Evolutionary conservation across 2,888 invertebrate genomes (phyloP).

Genomic region (Timema cristinae): DNA sequence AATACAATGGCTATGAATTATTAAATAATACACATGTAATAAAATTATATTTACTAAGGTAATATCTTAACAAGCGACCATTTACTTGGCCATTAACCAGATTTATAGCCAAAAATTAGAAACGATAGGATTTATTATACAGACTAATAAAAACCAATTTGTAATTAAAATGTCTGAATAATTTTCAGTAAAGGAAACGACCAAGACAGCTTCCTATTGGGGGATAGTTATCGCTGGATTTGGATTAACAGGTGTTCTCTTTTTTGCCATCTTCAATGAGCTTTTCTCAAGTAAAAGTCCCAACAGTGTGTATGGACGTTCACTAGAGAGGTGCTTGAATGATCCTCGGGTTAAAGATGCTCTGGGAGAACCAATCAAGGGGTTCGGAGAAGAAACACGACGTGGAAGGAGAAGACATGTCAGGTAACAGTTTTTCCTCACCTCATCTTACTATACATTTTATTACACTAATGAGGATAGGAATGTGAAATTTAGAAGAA

Average conservation of each 20-base stretch:
- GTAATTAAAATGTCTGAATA: too few species aligned
- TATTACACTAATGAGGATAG: too few species aligned
- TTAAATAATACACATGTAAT: too few species aligned
- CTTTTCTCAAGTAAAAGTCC: slow-evolving; percentile 85
- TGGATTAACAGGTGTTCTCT: slow-evolving; percentile 75
- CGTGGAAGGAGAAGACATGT: slow-evolving; percentile 80
- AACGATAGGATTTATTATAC: too few species aligned
- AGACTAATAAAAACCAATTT: too few species aligned
- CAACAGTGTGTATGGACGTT: slow-evolving; percentile 76
- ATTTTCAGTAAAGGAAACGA: slow-evolving; percentile 75
- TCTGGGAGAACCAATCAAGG: slow-evolving; percentile 86
- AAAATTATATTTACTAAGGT: too few species aligned
- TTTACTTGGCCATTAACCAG: too few species aligned
- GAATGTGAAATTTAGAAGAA: too few species aligned
- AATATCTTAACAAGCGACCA: too few species aligned
- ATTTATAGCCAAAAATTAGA: too few species aligned
- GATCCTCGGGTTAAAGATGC: slow-evolving; percentile 73
- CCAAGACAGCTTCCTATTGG: slow-evolving; percentile 82
- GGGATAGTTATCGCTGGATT: slow-evolving; percentile 76
- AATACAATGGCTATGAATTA: too few species aligned
- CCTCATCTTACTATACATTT: too few species aligned
- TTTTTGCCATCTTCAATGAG: slow-evolving; percentile 80
- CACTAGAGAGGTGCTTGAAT: slow-evolving; percentile 69
- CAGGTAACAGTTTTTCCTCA: slow-evolving; percentile 44
- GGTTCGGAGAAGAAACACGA: slow-evolving; percentile 81